These are phyloP conservation scores for Aporophyla lueneburgensis DNA, from an alignment of 2,888 invertebrate genomes.

Conservation along the genomic window DNA sequence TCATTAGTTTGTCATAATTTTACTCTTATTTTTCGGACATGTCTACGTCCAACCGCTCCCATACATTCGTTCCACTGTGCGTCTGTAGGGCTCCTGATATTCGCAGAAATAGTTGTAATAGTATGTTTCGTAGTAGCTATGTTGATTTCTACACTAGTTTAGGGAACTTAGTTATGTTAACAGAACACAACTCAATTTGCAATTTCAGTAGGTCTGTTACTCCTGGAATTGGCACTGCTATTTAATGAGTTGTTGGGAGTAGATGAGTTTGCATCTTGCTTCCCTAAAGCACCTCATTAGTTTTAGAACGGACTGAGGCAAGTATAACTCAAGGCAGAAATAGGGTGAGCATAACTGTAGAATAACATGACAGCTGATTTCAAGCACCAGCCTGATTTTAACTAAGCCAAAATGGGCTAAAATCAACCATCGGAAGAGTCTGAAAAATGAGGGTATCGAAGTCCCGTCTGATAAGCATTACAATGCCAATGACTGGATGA, in stretches of 20 bases:
- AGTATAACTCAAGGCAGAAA: too few species aligned
- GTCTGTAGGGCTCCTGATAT: not conserved
- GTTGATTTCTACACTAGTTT: slow-evolving; percentile 1
- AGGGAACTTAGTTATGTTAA: not conserved
- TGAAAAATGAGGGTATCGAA: not conserved
- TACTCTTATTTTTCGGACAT: too few species aligned
- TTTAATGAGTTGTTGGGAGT: not conserved
- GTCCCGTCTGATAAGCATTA: not conserved
- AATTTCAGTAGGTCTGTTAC: not conserved
- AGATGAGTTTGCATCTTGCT: not conserved
- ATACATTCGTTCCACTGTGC: too few species aligned
- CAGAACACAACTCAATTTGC: not conserved
- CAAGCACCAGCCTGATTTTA: not conserved
- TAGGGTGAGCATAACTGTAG: not conserved
- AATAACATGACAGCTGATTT: too few species aligned
- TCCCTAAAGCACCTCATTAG: not conserved
- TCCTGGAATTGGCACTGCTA: not conserved
- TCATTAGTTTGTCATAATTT: too few species aligned
- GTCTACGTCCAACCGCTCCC: too few species aligned
- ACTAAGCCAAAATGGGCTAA: too few species aligned
- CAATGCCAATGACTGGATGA: not conserved
- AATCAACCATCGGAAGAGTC: not conserved
- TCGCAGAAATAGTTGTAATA: not conserved
- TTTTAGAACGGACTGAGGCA: too few species aligned
- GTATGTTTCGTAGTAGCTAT: not conserved